Conservation (phyloP, 2,888 invertebrate genomes). For the Diogma glabrata region DNA sequence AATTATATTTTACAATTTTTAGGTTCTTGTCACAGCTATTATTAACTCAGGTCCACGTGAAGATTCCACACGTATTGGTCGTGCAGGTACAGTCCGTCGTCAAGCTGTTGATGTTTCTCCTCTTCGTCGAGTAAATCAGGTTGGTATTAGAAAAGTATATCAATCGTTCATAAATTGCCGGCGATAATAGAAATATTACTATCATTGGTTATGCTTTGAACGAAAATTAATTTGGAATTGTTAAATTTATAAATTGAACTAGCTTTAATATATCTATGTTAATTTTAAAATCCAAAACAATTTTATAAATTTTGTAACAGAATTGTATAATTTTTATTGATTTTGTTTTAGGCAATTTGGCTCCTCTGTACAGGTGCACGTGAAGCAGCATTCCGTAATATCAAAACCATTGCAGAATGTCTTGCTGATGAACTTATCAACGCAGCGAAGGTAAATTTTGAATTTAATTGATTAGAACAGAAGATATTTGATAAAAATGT, state of each 20-base stretch:
- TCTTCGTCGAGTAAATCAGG: constrained; percentile 91
- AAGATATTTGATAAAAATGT: no score
- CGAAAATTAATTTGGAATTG: background rate
- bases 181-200: background rate
- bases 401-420: constrained; percentile 99
- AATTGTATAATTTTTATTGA: background rate
- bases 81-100: constrained; percentile 99
- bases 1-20: background rate
- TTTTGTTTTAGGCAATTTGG: constrained; percentile 83
- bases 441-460: constrained; percentile 82
- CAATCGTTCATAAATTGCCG: background rate
- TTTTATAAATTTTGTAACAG: background rate
- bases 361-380: constrained; percentile 96
- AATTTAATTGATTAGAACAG: no score
- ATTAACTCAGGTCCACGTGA: constrained; percentile 99
- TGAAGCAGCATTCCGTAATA: constrained; percentile 98
- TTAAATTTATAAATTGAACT: background rate
- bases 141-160: constrained; percentile 19
- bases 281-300: background rate
- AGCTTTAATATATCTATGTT: background rate
- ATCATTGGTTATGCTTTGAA: constrained; percentile 6
- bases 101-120: constrained; percentile 99
- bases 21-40: constrained; percentile 91
- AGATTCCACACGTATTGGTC: constrained; percentile 99
- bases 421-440: constrained; percentile 99